Base-by-base conservation (phyloP, 2,797 vertebrate species). In the Centroberyx gerrardi region DNA sequence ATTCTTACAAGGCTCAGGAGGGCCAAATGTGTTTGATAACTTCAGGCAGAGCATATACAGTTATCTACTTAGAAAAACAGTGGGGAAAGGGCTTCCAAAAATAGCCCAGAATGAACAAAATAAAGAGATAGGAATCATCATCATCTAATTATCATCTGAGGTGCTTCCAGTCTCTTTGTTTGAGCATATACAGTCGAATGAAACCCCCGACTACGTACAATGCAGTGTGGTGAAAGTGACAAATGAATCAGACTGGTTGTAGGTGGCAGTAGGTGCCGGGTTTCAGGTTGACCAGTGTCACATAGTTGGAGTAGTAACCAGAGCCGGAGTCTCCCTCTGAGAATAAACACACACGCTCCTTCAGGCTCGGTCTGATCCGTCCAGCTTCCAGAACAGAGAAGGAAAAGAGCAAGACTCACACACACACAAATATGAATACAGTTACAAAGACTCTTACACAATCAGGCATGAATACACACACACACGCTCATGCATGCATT, bases 211-310 rank as follows among this genome's bases (percentile, higher is more conserved):
- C 28, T 72, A 62, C 3, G 6, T 28, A 54, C 22, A 68, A 33
- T 61, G 71, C 56, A 5, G 5, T 22, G 64, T 36, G 76, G 85
- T 83, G 89, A 90, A 90, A 90, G 91, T 91, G 84, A 92, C 80
- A 88, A 87, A 82, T 53, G 81, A 83, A 58, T 77, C 77, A 1
- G 68, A 52, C 68, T 61, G 56, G 68, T 84, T 81, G 85, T 70
- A 82, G 86, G 53, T 87, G 71, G 66, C 72, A 69, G 54, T 22
- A 64, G 78, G 79, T 75, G 75, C 69, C 36, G 10, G 80, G 83
- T 89, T 80, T 87, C 89, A 80, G 55, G 65, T 22, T 87, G 82
- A 78, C 66, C 71, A 72, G 73, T 66, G 76, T 82, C 68, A 61
- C 29, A 28, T 61, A 74, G 80, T 86, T 73, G 72, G 69, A 15